Base-by-base conservation (phyloP, 2,113 vertebrate genomes). In the Loxodonta africana region DNA sequence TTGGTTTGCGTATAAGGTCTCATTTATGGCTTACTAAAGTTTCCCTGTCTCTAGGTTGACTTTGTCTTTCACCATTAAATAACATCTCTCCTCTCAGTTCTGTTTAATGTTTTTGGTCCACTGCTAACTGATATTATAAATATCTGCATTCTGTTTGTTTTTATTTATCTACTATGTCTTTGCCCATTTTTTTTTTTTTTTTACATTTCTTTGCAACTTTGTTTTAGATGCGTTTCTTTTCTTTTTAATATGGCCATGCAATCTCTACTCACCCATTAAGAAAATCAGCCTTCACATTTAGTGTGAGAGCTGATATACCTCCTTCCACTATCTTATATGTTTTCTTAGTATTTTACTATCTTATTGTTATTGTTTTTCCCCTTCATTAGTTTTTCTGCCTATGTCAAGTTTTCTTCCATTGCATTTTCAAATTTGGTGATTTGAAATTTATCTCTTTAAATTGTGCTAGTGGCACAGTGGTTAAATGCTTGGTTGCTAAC, bases 361-460 rank as follows among this genome's bases (percentile, higher is more conserved):
- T 84, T 84, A 2, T 28, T 69, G 12, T 18, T 74, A 53, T 28
- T 74, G 1, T 77, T 89, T 95, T 93, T 73, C 67, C n/a, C 73
- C 30, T 80, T 91, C 71, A 95, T 81, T 94, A 81, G 17, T 63
- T 91, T 4, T 53, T 69, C 83, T 62, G 46, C 5, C 44, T 44
- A 20, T 85, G 37, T 87, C 46, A 74, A 74, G 53, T 73, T 85
- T 92, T 95, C 82, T 78, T 95, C 87, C 41, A 65, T 91, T 78
- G n/a, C 11, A 44, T 91, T 94, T 92, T 83, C 21, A 94, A 91
- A 86, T 69, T 78, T 83, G n/a, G 9, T 69, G 33, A 94, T 93
- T 82, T 86, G 69, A 28, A 92, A 97, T 88, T 92, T 92, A 41
- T 90, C 87, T 46, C 44, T 88, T 92, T 33, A 95, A 71, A 95